phyloP scores from a whole-genome alignment of 2,888 invertebrate species.

The Eremobia ochroleuca region DNA sequence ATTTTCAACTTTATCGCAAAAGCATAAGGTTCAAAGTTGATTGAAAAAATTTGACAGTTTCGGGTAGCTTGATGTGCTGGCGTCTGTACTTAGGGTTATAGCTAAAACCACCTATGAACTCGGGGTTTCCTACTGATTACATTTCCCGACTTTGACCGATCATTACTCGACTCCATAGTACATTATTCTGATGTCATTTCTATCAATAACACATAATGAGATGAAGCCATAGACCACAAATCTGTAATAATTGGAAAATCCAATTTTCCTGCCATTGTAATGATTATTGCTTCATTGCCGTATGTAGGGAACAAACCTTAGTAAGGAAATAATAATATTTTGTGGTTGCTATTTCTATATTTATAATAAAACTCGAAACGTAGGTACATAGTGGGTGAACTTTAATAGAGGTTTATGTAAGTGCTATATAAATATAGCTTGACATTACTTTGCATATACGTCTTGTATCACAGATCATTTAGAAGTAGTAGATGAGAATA shows the following conservation, averaged over 20 bases:
- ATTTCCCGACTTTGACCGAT: slow-evolving; percentile 34
- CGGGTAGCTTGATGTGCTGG: no score
- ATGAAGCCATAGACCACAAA: slow-evolving; percentile 45
- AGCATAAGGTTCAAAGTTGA: no score
- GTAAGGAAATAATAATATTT: not conserved
- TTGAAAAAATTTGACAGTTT: no score
- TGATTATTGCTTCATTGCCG: slow-evolving; percentile 1
- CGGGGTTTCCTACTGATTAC: slow-evolving; percentile 19
- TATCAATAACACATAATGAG: slow-evolving; percentile 35
- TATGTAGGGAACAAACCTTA: not conserved
- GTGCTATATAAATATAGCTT: not conserved
- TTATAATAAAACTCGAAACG: not conserved
- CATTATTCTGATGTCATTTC: slow-evolving; percentile 37
- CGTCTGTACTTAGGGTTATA: not conserved
- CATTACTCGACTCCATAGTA: slow-evolving; percentile 1
- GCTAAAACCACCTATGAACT: slow-evolving; percentile 12
- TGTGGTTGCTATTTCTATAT: not conserved
- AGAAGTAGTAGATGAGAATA: slow-evolving; percentile 6
- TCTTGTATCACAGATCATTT: not conserved
- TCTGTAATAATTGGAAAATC: slow-evolving; percentile 29
- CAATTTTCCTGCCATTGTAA: slow-evolving; percentile 26
- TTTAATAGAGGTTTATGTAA: not conserved
- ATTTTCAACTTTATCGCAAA: no score
- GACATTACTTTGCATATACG: not conserved
- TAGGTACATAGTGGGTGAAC: not conserved